Evolutionary conservation across 1,140 invertebrate species (phyloP).

Genomic region (Drosophila tani): DNA sequence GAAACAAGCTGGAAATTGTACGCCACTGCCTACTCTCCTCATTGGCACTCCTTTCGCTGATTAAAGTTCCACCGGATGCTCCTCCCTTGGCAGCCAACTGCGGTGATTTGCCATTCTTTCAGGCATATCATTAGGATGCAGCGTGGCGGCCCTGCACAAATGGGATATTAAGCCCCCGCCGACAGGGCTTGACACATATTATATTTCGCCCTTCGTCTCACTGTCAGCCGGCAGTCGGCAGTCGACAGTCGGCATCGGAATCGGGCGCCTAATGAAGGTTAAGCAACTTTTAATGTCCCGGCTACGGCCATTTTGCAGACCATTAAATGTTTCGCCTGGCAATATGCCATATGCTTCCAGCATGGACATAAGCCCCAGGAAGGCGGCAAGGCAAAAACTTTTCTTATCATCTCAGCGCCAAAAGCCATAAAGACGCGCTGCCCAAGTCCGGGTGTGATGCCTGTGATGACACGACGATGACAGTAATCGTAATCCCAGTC

Average conservation of each 20-base stretch:
- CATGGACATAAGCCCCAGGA: constrained; percentile 56
- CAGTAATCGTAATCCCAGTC: constrained; percentile 67
- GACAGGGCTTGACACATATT: constrained; percentile 69
- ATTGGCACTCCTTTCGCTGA: constrained; percentile 20
- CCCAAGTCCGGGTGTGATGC: constrained; percentile 20
- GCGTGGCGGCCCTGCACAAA: constrained; percentile 64
- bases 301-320: constrained; percentile 72
- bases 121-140: constrained; percentile 76
- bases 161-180: constrained; percentile 71
- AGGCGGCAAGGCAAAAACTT: constrained; percentile 58
- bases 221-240: constrained; percentile 45
- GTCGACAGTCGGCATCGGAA: constrained; percentile 39
- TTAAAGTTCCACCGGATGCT: constrained; percentile 51
- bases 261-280: constrained; percentile 76
- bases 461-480: constrained; percentile 60
- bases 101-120: constrained; percentile 76
- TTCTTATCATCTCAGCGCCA: constrained; percentile 74
- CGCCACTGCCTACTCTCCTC: constrained; percentile 34
- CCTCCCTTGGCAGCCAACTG: constrained; percentile 62
- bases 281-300: constrained; percentile 79
- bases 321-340: constrained; percentile 83
- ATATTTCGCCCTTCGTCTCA: constrained; percentile 64
- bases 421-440: constrained; percentile 74
- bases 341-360: constrained; percentile 81
- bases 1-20: constrained; percentile 74